Conservation (phyloP, 2,888 invertebrate species). For the Girardia tigrina region DNA sequence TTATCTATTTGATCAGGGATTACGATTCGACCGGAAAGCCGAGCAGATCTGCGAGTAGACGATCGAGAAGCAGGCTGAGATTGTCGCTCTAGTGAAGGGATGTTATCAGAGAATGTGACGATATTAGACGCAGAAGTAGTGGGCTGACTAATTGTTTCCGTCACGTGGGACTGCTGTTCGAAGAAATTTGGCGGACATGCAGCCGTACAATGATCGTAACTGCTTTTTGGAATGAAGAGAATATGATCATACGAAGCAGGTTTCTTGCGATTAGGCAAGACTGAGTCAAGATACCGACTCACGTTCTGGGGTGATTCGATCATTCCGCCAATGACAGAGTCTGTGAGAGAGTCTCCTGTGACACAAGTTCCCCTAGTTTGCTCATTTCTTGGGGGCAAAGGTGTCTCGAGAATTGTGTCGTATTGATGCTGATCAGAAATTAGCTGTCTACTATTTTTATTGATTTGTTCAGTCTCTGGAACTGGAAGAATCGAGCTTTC, state of each 20-base stretch:
- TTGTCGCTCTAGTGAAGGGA: no score
- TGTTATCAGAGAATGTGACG: neutral
- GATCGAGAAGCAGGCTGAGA: neutral
- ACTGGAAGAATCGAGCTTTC: no score
- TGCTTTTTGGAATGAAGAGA: neutral
- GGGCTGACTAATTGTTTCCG: neutral
- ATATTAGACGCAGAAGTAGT: neutral
- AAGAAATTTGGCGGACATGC: neutral
- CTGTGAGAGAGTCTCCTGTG: no score
- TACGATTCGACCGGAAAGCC: no score
- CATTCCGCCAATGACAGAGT: no score
- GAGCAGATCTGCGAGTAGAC: neutral
- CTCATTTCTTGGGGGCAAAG: no score
- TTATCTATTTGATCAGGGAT: no score
- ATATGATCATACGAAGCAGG: slow-evolving; percentile 1
- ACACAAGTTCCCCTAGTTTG: no score
- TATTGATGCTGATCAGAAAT: no score
- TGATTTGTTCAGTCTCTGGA: no score
- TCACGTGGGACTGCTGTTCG: neutral
- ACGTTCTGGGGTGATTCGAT: neutral
- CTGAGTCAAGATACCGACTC: neutral
- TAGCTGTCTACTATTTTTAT: no score
- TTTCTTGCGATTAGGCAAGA: neutral
- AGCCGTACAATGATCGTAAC: neutral
- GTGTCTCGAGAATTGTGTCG: no score